Evolutionary conservation across 2,797 vertebrate genomes (phyloP), one percentile per base, ranked within the genome.

Genomic region (Melanotaenia trifasciata): DNA sequence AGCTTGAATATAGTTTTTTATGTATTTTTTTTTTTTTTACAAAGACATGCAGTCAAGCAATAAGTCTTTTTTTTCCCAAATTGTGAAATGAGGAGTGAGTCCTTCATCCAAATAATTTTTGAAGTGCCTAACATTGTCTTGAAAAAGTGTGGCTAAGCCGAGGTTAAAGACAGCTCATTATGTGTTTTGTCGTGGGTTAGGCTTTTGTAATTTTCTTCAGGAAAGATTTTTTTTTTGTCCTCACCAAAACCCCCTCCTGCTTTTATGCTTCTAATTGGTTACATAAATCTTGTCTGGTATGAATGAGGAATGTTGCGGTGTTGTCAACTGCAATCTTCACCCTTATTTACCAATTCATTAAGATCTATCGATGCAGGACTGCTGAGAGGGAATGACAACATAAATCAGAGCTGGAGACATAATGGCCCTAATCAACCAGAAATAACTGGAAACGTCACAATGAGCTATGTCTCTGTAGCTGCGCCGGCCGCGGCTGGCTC

Each of bases 281-380:
- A 97, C 97, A 99, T 99, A 98, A 99, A 99, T 99, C 98, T 99
- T 98, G 97, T 98, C 97, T 96, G 95, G 95, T 97, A 97, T 98
- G 97, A 98, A 98, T 98, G 97, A 99, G 97, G 94, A 98, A 98
- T 98, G 97, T 96, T 98, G 96, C 96, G 96, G 95, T 96, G 96
- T 98, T 98, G 97, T 98, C 97, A 97, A 97, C 96, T 96, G 96
- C 96, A 98, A 99, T 99, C 97, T 98, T 98, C 97, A 95, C 97
- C 98, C 98, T 99, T 99, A 99, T 99, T 99, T 99, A 99, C 98
- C 98, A 99, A 99, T 99, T 99, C 98, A 99, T 99, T 99, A 99
- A 99, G 98, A 99, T 98, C 81, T 88, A 99, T 98, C 96, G 98
- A 99, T 98, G 98, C 97, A 97, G 97, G 97, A 98, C 81, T 81